Percentiles rank a stretch among this genome's conserved stretches.
These are phyloP conservation scores for Heliconius melpomene DNA, from an alignment of 1,140 invertebrate genomes.

Conservation along the genomic window DNA sequence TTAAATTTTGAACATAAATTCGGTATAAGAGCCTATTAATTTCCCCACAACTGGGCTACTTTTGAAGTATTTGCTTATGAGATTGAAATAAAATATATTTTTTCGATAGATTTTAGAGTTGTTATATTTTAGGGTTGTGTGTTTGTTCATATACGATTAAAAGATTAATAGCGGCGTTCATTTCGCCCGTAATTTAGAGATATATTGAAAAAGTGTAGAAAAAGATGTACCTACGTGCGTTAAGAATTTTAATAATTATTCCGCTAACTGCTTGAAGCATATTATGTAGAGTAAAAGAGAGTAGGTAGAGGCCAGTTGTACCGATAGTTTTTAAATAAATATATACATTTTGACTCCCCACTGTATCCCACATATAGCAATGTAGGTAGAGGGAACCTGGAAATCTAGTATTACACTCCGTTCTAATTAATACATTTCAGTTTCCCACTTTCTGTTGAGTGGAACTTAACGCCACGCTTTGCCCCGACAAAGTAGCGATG, in stretches of 20 bases:
- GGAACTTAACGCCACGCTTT: background rate
- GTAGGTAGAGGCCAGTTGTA: too few species aligned
- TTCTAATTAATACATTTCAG: too few species aligned
- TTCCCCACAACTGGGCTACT: background rate
- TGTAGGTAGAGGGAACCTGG: background rate
- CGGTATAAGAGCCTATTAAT: conserved; percentile 9
- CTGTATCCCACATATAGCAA: background rate
- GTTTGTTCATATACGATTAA: too few species aligned
- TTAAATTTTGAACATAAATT: conserved; percentile 15
- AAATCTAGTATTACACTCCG: too few species aligned
- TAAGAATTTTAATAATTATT: too few species aligned
- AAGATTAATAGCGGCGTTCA: too few species aligned
- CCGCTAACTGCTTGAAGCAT: background rate
- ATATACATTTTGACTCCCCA: background rate
- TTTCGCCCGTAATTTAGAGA: too few species aligned
- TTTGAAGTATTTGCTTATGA: conserved; percentile 8
- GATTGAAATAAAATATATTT: background rate
- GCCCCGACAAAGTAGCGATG: background rate
- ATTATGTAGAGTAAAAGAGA: too few species aligned
- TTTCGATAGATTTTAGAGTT: background rate
- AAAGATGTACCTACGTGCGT: background rate
- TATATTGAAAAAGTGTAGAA: background rate
- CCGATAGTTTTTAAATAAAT: too few species aligned
- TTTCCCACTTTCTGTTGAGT: background rate
- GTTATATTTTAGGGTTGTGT: too few species aligned